Evolutionary conservation across 1,140 invertebrate species (phyloP).

Genomic region (Listronotus oregonensis): DNA sequence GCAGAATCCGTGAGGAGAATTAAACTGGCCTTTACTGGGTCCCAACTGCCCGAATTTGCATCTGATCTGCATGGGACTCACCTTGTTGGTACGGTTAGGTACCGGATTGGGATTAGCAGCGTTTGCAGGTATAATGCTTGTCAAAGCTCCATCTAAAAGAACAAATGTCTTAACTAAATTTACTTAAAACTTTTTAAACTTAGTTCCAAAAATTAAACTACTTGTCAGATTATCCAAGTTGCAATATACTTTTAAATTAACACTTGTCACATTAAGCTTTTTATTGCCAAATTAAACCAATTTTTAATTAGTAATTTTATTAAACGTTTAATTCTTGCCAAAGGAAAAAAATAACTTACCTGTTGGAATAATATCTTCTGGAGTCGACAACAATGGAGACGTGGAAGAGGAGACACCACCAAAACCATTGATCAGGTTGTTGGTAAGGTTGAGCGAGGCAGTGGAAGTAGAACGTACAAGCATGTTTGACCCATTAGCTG

Average conservation of each 20-base stretch:
- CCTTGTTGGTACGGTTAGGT: slow-evolving; percentile 68
- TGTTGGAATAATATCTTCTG: slow-evolving; percentile 53
- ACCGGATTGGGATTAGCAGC: slow-evolving; percentile 55
- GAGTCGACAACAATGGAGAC: slow-evolving; percentile 64
- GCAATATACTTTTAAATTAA: too few relatives aligned
- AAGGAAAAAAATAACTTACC: slow-evolving; percentile 4
- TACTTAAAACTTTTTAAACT: too few relatives aligned
- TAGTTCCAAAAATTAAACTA: too few relatives aligned
- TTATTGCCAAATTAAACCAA: too few relatives aligned
- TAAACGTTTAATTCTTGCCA: too few relatives aligned
- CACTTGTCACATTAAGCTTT: too few relatives aligned
- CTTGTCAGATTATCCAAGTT: too few relatives aligned
- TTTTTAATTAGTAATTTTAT: too few relatives aligned
- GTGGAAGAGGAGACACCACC: slow-evolving; percentile 64
- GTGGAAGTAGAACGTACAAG: slow-evolving; percentile 59
- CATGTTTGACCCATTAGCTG: slow-evolving; percentile 49
- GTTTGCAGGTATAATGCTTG: slow-evolving; percentile 46
- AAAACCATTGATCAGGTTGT: slow-evolving; percentile 61
- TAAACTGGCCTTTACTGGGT: slow-evolving; percentile 89
- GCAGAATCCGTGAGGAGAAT: slow-evolving; percentile 96
- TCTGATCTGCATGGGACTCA: slow-evolving; percentile 83
- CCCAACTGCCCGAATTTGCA: slow-evolving; percentile 94
- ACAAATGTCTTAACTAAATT: slow-evolving; percentile 4
- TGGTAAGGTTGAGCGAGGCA: slow-evolving; percentile 51
- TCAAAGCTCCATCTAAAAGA: slow-evolving; percentile 46